Evolutionary conservation across 2,113 vertebrate species (phyloP).

Genomic region (Galbula dea): DNA sequence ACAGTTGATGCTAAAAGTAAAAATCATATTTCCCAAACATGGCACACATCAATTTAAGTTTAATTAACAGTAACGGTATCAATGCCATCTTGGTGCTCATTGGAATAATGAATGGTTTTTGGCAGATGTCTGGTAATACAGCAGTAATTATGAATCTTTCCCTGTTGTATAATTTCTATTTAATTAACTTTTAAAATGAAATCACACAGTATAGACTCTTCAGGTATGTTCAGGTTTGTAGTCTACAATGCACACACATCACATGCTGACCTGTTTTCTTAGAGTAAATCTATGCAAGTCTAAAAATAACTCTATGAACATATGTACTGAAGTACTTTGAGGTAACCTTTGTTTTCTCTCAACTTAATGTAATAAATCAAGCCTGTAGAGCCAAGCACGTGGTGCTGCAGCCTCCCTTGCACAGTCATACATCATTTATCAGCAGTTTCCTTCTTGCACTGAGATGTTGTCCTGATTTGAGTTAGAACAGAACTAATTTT

Average conservation of each 20-base stretch:
- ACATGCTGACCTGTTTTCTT: neutral
- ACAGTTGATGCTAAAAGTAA: neutral
- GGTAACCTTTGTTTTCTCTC: constrained; percentile 32
- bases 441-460: neutral
- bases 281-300: neutral
- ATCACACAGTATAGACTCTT: neutral
- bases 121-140: constrained; percentile 11
- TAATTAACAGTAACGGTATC: constrained; percentile 10
- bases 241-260: neutral
- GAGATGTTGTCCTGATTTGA: neutral
- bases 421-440: neutral
- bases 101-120: constrained; percentile 6
- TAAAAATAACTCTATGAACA: constrained; percentile 52
- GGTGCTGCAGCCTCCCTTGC: neutral
- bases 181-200: constrained; percentile 29
- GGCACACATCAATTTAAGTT: neutral
- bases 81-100: neutral
- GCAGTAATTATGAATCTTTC: constrained; percentile 21
- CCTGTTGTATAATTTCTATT: constrained; percentile 2
- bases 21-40: neutral
- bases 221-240: neutral
- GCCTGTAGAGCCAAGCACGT: neutral
- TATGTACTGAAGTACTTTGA: constrained; percentile 14
- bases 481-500: too few relatives aligned
- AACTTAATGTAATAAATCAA: constrained; percentile 48